Evolutionary conservation across 2,888 invertebrate genomes (phyloP).

Genomic region (Papilio elwesi): DNA sequence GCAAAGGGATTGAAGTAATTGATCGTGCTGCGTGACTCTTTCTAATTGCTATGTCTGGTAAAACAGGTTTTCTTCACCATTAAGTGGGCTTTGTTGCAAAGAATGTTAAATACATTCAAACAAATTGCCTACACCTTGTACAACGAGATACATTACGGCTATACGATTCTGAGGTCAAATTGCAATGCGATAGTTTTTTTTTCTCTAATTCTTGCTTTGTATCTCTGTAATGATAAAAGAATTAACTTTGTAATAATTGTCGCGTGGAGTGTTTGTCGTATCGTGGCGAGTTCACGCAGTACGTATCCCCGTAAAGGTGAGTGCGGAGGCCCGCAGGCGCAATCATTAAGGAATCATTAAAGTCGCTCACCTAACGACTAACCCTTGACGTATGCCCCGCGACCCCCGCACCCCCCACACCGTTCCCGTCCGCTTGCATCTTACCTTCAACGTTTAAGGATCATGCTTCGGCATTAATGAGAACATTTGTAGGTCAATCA

Average conservation of each 20-base stretch:
- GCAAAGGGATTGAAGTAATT: too few species aligned
- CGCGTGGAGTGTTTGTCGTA: neutral
- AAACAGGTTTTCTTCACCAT: too few species aligned
- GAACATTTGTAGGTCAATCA: slow-evolving; percentile 38
- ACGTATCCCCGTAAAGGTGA: slow-evolving; percentile 18
- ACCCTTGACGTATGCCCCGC: slow-evolving; percentile 52
- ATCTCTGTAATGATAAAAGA: neutral
- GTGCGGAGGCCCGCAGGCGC: slow-evolving; percentile 50
- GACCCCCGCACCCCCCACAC: slow-evolving; percentile 44
- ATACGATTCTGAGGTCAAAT: too few species aligned
- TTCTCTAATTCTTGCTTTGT: too few species aligned
- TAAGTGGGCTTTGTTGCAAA: too few species aligned
- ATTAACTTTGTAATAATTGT: slow-evolving; percentile 18
- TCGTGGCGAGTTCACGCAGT: slow-evolving; percentile 14
- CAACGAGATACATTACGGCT: too few species aligned
- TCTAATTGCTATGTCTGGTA: too few species aligned
- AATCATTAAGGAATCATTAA: slow-evolving; percentile 74
- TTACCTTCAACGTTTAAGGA: slow-evolving; percentile 45
- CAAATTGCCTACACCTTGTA: too few species aligned
- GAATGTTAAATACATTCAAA: too few species aligned
- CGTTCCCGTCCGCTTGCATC: slow-evolving; percentile 45
- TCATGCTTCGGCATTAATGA: slow-evolving; percentile 39
- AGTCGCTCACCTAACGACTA: slow-evolving; percentile 54
- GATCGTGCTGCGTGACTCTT: too few species aligned
- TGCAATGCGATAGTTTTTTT: too few species aligned